Percentiles rank a stretch among this genome's conserved stretches.
These are phyloP conservation scores for Drosophila atripex DNA, from an alignment of 2,888 invertebrate genomes.

Conservation along the genomic window DNA sequence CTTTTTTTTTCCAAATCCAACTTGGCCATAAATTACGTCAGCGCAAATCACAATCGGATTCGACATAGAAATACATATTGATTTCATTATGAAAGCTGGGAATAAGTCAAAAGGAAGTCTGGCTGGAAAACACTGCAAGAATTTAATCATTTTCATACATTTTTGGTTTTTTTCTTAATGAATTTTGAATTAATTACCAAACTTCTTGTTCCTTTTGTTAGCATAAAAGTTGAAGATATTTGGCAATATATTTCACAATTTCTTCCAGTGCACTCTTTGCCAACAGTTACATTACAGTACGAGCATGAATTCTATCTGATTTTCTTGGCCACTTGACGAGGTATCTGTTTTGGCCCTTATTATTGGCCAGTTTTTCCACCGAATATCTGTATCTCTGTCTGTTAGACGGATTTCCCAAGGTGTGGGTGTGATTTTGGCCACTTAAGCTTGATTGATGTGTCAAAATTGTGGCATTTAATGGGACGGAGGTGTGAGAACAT, in stretches of 20 bases:
- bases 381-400: slow-evolving; percentile 5
- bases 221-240: no score
- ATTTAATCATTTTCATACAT: background rate
- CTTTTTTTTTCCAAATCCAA: slow-evolving; percentile 25
- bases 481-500: slow-evolving; percentile 18
- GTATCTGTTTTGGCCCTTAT: slow-evolving; percentile 11
- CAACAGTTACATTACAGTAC: slow-evolving; percentile 22
- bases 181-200: background rate
- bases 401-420: background rate
- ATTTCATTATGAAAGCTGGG: slow-evolving; percentile 46
- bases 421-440: slow-evolving; percentile 32
- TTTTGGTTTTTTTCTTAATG: background rate
- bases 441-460: slow-evolving; percentile 57
- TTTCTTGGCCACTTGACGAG: slow-evolving; percentile 48
- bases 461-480: slow-evolving; percentile 43
- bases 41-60: slow-evolving; percentile 23
- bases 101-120: slow-evolving; percentile 6
- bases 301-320: slow-evolving; percentile 45
- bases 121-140: slow-evolving; percentile 1
- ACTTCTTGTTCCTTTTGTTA: no score
- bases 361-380: slow-evolving; percentile 2
- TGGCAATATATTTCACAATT: background rate
- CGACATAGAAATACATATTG: slow-evolving; percentile 42
- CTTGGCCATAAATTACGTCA: slow-evolving; percentile 56
- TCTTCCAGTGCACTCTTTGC: slow-evolving; percentile 1